Conservation (phyloP, 2,113 vertebrate genomes). For the Pluvianellus socialis region DNA sequence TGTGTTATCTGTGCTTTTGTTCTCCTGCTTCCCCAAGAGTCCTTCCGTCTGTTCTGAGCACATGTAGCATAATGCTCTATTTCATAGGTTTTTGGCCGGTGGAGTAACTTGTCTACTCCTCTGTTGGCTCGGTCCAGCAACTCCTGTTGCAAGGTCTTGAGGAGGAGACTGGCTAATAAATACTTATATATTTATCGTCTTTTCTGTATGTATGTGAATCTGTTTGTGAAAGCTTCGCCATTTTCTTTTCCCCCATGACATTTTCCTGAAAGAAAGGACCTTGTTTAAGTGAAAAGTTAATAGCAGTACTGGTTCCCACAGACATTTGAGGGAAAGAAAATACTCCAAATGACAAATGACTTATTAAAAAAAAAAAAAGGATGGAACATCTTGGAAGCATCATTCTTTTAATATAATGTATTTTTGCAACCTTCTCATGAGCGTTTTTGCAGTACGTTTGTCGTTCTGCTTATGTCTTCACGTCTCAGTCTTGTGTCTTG, state of each 20-base stretch:
- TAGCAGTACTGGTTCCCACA: neutral
- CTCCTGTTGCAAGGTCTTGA: neutral
- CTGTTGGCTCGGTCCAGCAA: neutral
- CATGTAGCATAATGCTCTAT: neutral
- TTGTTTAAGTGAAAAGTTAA: neutral
- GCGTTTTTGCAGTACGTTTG: neutral
- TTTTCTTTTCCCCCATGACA: neutral
- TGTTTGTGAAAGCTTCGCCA: neutral
- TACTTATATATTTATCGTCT: neutral
- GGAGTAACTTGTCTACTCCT: neutral
- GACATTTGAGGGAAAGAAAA: neutral
- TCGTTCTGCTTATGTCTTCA: neutral
- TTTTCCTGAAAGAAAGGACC: neutral
- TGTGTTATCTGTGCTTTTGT: conserved; percentile 24
- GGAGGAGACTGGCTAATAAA: neutral
- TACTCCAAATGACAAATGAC: neutral
- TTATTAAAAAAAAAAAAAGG: neutral
- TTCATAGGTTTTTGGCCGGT: neutral
- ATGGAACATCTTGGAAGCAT: neutral
- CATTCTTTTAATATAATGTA: neutral
- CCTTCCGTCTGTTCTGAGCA: neutral
- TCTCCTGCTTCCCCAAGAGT: neutral
- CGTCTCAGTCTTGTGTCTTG: neutral
- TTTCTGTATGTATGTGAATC: neutral
- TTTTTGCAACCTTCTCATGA: neutral